Conservation (phyloP, 2,113 vertebrate species). For the Chinchilla lanigera region DNA sequence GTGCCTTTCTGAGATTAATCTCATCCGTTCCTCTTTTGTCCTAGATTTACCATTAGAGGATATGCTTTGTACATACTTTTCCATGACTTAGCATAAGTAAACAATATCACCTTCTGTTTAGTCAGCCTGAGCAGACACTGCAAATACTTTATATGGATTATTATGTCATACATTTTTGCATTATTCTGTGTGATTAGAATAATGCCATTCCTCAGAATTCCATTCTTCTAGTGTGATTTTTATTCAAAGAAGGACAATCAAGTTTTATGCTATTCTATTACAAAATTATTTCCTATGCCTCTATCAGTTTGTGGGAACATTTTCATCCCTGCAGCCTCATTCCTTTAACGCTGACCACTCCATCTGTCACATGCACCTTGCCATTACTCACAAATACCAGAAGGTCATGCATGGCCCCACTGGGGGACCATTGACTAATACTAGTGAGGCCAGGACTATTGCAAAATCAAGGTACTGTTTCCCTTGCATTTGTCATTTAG, state of each 20-base stretch:
- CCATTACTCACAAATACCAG: background rate
- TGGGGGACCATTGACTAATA: background rate
- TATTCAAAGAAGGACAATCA: background rate
- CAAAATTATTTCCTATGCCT: background rate
- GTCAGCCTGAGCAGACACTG: background rate
- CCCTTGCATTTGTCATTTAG: background rate
- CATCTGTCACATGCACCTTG: background rate
- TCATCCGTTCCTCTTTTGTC: background rate
- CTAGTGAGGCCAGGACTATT: background rate
- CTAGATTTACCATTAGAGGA: background rate
- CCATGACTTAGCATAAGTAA: background rate
- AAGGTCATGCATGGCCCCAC: background rate
- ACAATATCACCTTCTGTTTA: background rate
- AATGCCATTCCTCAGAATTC: background rate
- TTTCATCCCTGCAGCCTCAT: background rate
- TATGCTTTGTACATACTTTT: background rate
- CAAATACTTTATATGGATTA: background rate
- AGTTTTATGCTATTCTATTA: background rate
- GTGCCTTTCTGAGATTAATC: background rate
- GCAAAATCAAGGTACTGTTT: background rate
- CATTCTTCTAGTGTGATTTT: background rate
- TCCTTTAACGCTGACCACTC: background rate
- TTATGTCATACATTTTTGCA: background rate
- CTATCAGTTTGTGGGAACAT: background rate
- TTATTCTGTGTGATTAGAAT: slow-evolving; percentile 36